Conservation (phyloP, 2,888 invertebrate genomes). For the Seira sanloemensis region DNA sequence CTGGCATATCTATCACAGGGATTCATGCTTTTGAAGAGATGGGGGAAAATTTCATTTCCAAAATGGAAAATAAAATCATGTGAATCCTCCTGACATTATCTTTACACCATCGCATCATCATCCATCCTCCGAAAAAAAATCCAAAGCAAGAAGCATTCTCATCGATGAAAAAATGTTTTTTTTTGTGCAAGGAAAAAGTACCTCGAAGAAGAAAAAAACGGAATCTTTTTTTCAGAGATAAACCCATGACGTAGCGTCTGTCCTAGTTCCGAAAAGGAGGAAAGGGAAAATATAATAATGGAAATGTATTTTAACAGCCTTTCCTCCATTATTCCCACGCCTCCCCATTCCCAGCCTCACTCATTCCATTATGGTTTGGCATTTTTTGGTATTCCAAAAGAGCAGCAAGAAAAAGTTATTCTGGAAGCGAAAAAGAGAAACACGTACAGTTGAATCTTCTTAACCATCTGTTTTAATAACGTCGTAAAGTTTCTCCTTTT, state of each 20-base stretch:
- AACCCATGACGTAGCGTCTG: too few species aligned
- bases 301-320: neutral
- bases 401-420: neutral
- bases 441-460: slow-evolving; percentile 12
- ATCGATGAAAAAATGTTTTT: neutral
- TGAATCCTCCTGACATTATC: neutral
- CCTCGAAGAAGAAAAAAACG: neutral
- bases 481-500: slow-evolving; percentile 3
- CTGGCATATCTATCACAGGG: neutral
- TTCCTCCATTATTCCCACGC: too few species aligned
- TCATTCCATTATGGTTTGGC: too few species aligned
- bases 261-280: neutral
- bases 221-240: neutral
- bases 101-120: neutral
- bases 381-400: neutral
- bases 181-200: too few species aligned
- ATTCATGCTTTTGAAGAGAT: too few species aligned
- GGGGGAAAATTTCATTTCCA: neutral
- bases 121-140: neutral
- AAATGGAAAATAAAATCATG: neutral
- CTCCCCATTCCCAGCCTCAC: neutral
- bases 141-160: neutral
- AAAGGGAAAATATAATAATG: neutral
- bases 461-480: slow-evolving; percentile 15
- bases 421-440: slow-evolving; percentile 5